Evolutionary conservation across 2,797 vertebrate species (phyloP), one percentile per base, ranked within the genome.

Genomic region (Tauraco hartlaubi): DNA sequence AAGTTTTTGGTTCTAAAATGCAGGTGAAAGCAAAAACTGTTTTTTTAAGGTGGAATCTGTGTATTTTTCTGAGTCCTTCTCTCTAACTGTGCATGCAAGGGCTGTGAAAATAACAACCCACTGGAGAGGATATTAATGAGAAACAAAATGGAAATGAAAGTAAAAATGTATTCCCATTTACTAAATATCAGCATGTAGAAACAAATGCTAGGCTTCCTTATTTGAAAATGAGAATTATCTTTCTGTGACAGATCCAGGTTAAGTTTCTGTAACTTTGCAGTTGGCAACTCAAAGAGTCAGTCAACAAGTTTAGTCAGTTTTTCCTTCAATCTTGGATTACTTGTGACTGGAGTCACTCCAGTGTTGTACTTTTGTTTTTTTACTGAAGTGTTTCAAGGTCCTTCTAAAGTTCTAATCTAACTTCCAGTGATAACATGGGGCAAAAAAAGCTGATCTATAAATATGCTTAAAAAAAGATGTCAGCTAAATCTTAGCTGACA

Each of bases 391-490:
- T 52, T 29, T 61, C 28, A 28, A 82, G 51, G 9, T 39, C 16
- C 15, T 68, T 78, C 52, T 43, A 26, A 46, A 74, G 31, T 31
- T 46, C 16, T 63, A 62, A n/a, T 46, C 41, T 41, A 80, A 63
- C 14, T 49, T 78, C 56, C 33, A 43, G 5, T 0, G 0, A 9
- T 37, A 77, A 48, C 20, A 51, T 2, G 15, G 52, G 5, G 8
- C 71, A 58, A 85, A 90, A 75, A 25, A 4, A 5, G 15, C 26
- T 81, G n/a, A 3, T 46, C 29, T 62, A 46, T 18, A 78, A 74
- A 46, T 19, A 62, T 3, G 1, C 31, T 78, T 69, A 3, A 35
- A 72, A 78, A 58, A 75, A 9, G 6, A 46, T 2, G 1, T 90
- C 37, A 92, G 13, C 49, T n/a, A 55, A 18, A 69, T 75, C 58